Base-by-base conservation (phyloP, 37 sponge, comb jelly and placozoan species). In the Lycopodina hypogea region DNA sequence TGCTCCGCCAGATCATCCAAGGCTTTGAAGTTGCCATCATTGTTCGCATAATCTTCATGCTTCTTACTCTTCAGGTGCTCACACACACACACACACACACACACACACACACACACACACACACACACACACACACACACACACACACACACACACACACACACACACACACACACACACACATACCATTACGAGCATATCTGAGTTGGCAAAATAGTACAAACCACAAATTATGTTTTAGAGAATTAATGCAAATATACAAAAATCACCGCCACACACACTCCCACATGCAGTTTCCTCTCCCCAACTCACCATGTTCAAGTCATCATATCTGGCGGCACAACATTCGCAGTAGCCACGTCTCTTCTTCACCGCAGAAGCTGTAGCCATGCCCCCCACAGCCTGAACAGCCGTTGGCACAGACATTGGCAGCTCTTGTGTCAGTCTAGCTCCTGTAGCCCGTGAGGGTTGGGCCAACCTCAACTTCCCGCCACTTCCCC, bases 311-410 rank as follows among this genome's bases (percentile, higher is more conserved):
- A 90, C 91, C 83, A 82, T 82, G 14, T 60, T 28, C 0, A 85
- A 30, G 71, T 81, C 79, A 12, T 74, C 65, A 45, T 69, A 90
- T 21, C 71, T 64, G n/a, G 41, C 33, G 8, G 39, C 28, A 74
- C 91, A 90, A 36, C 82, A 81, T 65, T 90, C 91, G 41, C 91
- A 90, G 75, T 90, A 85, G 15, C 91, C 91, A 3, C 79, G 67
- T 51, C 77, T 82, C 77, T 76, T 89, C 62, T 78, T 79, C 55
- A 14, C 15, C 23, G 45, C 50, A 6, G 21, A 7, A 21, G 74
- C 26, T 18, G 70, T 39, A 8, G 70, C 24, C 7, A 17, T 59
- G 28, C 8, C 15, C 4, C 60, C 12, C 4, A 42, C 12, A 19
- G 42, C 42, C 41, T 0, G 18, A 37, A 11, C 71, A 34, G 33